Conservation (phyloP, 2,113 vertebrate species). For the Hyperopisus bebe region DNA sequence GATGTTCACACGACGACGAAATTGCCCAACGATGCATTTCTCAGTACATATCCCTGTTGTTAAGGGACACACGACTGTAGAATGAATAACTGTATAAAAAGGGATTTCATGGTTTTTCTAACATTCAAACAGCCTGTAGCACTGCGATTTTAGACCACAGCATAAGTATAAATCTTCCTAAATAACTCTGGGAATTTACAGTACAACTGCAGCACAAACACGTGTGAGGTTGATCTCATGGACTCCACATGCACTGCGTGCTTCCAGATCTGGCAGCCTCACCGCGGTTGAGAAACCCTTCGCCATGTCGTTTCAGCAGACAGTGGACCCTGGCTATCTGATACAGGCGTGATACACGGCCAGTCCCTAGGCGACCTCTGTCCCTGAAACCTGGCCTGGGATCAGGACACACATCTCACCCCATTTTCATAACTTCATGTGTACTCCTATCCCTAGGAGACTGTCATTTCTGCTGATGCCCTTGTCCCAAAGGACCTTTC, state of each 20-base stretch:
- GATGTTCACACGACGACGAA: neutral
- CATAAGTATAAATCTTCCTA: neutral
- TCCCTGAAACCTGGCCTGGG: conserved; percentile 4
- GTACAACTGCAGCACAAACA: neutral
- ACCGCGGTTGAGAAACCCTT: neutral
- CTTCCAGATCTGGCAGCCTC: conserved; percentile 8
- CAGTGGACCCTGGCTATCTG: neutral
- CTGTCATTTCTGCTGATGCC: neutral
- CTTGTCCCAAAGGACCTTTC: neutral
- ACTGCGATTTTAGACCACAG: neutral
- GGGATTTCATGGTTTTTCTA: neutral
- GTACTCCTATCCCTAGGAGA: neutral
- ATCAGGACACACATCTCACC: neutral
- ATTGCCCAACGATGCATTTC: neutral
- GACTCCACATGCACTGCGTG: neutral
- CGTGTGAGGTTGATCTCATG: neutral
- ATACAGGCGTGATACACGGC: neutral
- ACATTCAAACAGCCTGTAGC: neutral
- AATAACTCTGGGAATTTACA: neutral
- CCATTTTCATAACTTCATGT: neutral
- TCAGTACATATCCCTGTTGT: neutral
- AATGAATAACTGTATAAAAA: neutral
- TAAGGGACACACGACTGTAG: neutral
- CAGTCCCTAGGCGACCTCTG: neutral
- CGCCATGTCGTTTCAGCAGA: neutral